These are phyloP conservation scores for Brachyalestes nurse DNA, from an alignment of 2,797 vertebrate species.

Conservation along the genomic window DNA sequence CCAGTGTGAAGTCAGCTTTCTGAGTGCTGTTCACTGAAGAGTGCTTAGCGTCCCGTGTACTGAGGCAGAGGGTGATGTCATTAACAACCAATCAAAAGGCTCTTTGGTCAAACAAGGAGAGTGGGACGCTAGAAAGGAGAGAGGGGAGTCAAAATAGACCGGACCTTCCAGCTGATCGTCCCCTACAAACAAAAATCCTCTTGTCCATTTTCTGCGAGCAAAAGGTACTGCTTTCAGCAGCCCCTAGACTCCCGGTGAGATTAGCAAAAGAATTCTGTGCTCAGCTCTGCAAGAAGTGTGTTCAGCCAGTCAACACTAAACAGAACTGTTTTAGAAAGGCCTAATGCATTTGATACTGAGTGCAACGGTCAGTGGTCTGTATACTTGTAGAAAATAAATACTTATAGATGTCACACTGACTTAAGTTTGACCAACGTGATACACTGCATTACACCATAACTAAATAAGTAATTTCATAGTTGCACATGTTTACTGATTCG, in stretches of 20 bases:
- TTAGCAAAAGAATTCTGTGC: neutral
- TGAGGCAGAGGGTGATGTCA: constrained; percentile 85
- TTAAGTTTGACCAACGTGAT: too few species aligned
- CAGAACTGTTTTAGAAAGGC: neutral
- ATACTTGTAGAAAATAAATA: too few species aligned
- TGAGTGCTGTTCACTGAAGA: constrained; percentile 59
- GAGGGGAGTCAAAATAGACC: neutral
- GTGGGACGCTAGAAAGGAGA: constrained; percentile 48
- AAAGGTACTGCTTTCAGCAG: neutral
- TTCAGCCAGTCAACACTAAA: neutral
- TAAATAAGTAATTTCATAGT: too few species aligned
- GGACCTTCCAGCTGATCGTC: neutral
- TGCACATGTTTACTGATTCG: too few species aligned
- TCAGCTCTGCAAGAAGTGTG: neutral
- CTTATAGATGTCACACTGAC: too few species aligned
- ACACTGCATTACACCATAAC: too few species aligned
- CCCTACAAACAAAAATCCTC: neutral
- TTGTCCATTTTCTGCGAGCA: too few species aligned
- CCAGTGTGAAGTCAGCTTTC: constrained; percentile 61
- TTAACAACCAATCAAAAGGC: constrained; percentile 86
- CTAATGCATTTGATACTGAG: neutral
- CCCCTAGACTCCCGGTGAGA: neutral
- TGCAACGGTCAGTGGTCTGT: neutral
- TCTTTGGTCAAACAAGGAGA: constrained; percentile 68
- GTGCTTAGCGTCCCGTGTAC: constrained; percentile 60